Base-by-base conservation (phyloP, 2,888 invertebrate genomes). In the Frankliniella intonsa region DNA sequence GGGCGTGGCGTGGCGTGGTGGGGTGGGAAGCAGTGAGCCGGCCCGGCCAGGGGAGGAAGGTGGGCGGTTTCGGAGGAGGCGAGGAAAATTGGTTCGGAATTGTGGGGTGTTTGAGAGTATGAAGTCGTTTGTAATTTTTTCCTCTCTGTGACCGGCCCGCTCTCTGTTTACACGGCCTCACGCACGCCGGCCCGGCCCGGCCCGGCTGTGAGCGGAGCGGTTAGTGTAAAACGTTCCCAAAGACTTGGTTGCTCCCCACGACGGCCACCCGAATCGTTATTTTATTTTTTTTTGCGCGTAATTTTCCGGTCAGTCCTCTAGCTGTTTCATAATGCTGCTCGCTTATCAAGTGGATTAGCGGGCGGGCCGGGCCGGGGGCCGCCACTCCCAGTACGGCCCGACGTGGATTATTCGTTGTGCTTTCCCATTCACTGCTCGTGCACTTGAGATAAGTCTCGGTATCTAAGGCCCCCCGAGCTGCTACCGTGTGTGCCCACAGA, bases 351-450 rank as follows among this genome's bases (percentile, higher is more conserved):
- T 25, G 69, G 69, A 76, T 76, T 76, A 76, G 69, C 69, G 25
- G 38, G 3, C 38, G 38, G 5, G 55, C 55, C 19, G 5, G 14
- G 55, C 55, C 17, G 11, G 55, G 38, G 11, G 3, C 14, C 1
- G 55, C 55, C 55, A 19, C n/a, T n/a, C n/a, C n/a, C n/a, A n/a
- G n/a, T n/a, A n/a, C n/a, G 38, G 38, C 38, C 38, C 38, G 38
- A 3, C 38, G 38, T 38, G 38, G 69, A 76, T 76, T 76, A 76
- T 76, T 76, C 69, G 22, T 76, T 76, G 69, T 76, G 25, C 69
- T 76, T 76, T 76, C 69, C 69, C 69, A 76, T 76, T 76, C 22
- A 76, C 69, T 76, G 69, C 55, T 55, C 55, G 55, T 55, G 55
- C 69, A 76, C 69, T 76, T 76, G 25, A 76, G 69, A 76, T 76